Conservation (phyloP, 2,113 vertebrate genomes). For the Rhombomys opimus region DNA sequence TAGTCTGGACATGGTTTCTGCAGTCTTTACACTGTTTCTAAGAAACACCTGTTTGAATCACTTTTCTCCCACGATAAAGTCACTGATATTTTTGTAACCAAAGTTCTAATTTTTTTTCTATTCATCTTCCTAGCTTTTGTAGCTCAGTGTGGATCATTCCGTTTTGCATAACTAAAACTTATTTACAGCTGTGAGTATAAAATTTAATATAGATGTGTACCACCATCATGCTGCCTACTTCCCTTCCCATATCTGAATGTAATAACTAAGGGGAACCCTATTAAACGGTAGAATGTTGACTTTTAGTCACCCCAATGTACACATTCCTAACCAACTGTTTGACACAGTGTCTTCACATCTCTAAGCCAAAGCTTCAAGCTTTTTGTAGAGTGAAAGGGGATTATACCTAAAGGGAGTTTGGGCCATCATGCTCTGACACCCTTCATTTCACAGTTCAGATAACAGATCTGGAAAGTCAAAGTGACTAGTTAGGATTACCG, state of each 20-base stretch:
- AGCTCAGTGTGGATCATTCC: background rate
- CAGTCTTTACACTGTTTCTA: background rate
- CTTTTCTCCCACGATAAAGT: background rate
- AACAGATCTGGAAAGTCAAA: conserved; percentile 25
- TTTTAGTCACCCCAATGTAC: conserved; percentile 12
- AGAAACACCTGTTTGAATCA: background rate
- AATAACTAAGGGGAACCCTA: background rate
- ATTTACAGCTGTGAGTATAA: conserved; percentile 34
- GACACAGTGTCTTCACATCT: conserved; percentile 24
- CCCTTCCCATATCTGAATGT: background rate
- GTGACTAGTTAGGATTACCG: background rate
- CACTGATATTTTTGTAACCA: conserved; percentile 9
- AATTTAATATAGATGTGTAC: conserved; percentile 41
- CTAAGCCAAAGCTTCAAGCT: background rate
- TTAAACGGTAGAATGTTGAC: background rate
- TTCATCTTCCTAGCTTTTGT: background rate
- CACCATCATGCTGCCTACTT: background rate
- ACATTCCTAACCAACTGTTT: conserved; percentile 20
- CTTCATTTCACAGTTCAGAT: conserved; percentile 29
- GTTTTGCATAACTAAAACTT: conserved; percentile 46
- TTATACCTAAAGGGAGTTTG: conserved; percentile 21
- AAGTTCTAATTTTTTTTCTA: conserved; percentile 36
- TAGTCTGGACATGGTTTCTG: background rate
- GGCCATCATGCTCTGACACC: background rate
- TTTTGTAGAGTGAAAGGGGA: conserved; percentile 24